A percentile compares a stretch with the other conserved stretches of the same genome.
These are phyloP conservation scores for Caloenas nicobarica DNA, from an alignment of 2,113 vertebrate genomes.

Conservation along the genomic window DNA sequence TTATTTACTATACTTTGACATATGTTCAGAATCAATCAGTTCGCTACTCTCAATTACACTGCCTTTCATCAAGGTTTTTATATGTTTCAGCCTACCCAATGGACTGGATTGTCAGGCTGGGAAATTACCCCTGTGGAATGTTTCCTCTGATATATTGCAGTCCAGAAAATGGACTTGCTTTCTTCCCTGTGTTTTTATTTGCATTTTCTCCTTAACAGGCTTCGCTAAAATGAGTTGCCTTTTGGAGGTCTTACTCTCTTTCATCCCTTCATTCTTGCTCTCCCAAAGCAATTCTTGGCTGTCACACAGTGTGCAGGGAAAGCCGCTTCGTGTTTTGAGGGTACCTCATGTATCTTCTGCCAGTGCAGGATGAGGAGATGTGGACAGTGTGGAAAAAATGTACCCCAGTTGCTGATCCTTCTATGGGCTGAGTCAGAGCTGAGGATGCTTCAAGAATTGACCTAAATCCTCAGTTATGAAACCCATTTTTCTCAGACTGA, in stretches of 20 bases:
- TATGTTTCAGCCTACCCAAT: neutral
- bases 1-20: neutral
- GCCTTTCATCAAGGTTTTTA: slow-evolving; percentile 8
- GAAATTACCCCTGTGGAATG: neutral
- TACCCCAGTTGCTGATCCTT: neutral
- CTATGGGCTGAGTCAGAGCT: neutral
- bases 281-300: neutral
- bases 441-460: neutral
- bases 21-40: neutral
- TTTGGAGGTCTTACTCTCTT: neutral
- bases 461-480: neutral
- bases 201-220: neutral
- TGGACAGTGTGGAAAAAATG: neutral
- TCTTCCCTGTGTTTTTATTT: neutral
- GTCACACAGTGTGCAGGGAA: neutral
- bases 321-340: neutral
- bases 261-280: neutral
- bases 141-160: neutral
- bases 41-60: neutral
- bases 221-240: neutral
- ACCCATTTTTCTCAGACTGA: neutral
- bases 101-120: neutral
- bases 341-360: neutral
- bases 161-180: neutral
- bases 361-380: accelerated